Evolutionary conservation across 2,888 invertebrate genomes (phyloP).

Genomic region (Orchesellides sinensis): DNA sequence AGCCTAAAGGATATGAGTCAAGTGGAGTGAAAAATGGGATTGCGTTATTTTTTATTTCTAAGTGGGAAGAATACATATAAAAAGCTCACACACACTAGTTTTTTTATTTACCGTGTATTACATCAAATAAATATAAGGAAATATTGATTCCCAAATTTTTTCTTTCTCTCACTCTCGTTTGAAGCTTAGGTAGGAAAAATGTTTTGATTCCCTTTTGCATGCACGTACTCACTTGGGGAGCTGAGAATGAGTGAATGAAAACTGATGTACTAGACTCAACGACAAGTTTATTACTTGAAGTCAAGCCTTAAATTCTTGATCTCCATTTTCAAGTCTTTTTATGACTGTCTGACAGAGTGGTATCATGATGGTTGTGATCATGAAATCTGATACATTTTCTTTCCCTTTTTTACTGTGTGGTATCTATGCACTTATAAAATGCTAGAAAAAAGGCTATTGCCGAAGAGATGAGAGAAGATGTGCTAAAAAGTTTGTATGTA

Average conservation of each 20-base stretch:
- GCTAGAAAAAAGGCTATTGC: slow-evolving; percentile 1
- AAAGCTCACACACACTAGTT: slow-evolving; percentile 5
- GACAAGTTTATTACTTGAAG: slow-evolving; percentile 50
- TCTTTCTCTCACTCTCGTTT: not conserved
- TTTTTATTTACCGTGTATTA: not conserved
- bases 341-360: slow-evolving; percentile 17
- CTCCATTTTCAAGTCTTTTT: slow-evolving; percentile 47
- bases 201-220: slow-evolving; percentile 39
- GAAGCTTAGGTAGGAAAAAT: slow-evolving; percentile 7
- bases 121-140: slow-evolving; percentile 11
- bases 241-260: not conserved
- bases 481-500: not conserved
- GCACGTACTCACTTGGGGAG: slow-evolving; percentile 21
- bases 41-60: slow-evolving; percentile 52
- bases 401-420: no score
- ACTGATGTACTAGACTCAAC: slow-evolving; percentile 5
- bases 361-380: slow-evolving; percentile 6
- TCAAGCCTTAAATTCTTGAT: slow-evolving; percentile 23
- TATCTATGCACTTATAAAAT: not conserved
- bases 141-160: slow-evolving; percentile 31
- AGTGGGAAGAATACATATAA: slow-evolving; percentile 40
- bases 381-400: slow-evolving; percentile 54
- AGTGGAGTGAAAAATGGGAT: slow-evolving; percentile 57
- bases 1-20: slow-evolving; percentile 42
- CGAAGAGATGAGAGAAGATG: not conserved